Base-by-base conservation (phyloP, 2,797 vertebrate species). In the Mastacembelus armatus region DNA sequence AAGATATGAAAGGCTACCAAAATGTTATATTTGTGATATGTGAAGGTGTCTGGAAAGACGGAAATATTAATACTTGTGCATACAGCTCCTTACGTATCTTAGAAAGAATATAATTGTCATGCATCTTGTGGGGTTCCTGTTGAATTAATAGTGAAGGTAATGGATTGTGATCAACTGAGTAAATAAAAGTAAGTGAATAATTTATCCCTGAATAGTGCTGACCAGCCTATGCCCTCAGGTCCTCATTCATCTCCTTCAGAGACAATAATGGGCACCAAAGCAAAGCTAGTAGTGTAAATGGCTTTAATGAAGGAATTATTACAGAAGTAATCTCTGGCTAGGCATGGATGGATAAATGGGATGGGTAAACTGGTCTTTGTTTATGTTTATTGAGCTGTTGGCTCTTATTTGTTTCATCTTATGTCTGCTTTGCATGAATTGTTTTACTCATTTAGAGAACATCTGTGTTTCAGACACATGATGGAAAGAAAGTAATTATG, bases 391-490 rank as follows among this genome's bases (percentile, higher is more conserved):
- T 9, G 39, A n/a, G 49, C 21, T 40, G n/a, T 29, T 30, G 39
- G 16, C 5, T 32, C 11, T 32, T 22, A 36, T 58, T 10, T 49
- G 36, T 32, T 3, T 19, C 70, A 22, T 12, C 22, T 29, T 18
- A 10, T 19, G 38, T 18, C 22, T 52, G 21, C 19, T 32, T 49
- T n/a, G 35, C 33, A 38, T 26, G 40, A 4, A 4, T 24, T 59
- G 29, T 60, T 47, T 44, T 9, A 3, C 33, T 49, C 18, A 22
- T 11, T 15, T 52, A 19, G 18, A 36, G 6, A 45, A 16, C 40
- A 52, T 50, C 67, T 67, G 51, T 4, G 40, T 32, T 58, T 69
- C 51, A 42, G 32, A 56, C 24, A 29, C 70, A 58, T 35, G 58
- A 57, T 3, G 18, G 49, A 27, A 42, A 21, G 45, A 19, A 7